Percentiles rank a stretch among this genome's conserved stretches.
These are phyloP conservation scores for Pterois miles DNA, from an alignment of 2,797 vertebrate genomes.

Conservation along the genomic window DNA sequence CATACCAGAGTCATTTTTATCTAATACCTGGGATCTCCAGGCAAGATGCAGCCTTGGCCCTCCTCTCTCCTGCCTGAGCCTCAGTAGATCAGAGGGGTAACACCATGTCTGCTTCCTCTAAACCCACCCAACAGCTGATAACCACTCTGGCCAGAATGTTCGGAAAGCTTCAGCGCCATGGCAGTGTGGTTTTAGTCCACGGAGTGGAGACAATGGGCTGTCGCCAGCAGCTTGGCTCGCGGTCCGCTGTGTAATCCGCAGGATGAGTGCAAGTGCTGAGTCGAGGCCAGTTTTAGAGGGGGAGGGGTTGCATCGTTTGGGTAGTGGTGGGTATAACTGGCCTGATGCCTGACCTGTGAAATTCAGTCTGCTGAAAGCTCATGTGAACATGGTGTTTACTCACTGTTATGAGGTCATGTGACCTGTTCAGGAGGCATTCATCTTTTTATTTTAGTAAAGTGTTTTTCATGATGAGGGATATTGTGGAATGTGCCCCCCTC, in stretches of 20 bases:
- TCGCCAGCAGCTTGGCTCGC: slow-evolving; percentile 56
- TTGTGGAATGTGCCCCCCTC: not conserved
- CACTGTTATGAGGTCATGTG: slow-evolving; percentile 41
- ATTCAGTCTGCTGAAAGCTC: slow-evolving; percentile 6
- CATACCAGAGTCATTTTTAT: slow-evolving; percentile 25
- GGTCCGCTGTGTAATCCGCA: slow-evolving; percentile 57
- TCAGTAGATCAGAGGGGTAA: slow-evolving; percentile 25
- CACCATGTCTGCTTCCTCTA: slow-evolving; percentile 26
- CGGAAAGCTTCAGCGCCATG: slow-evolving; percentile 42
- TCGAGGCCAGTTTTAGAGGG: slow-evolving; percentile 23
- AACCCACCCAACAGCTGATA: slow-evolving; percentile 64
- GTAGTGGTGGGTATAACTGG: slow-evolving; percentile 16
- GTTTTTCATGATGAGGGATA: not conserved
- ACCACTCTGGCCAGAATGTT: slow-evolving; percentile 63
- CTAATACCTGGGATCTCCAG: slow-evolving; percentile 24
- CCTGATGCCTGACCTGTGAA: slow-evolving; percentile 18
- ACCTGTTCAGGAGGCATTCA: not conserved
- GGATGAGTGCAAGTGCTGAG: slow-evolving; percentile 64
- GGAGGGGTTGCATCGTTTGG: not conserved
- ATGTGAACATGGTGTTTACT: slow-evolving; percentile 59
- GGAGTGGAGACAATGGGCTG: slow-evolving; percentile 62
- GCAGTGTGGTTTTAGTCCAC: slow-evolving; percentile 59
- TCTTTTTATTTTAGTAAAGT: slow-evolving; percentile 13
- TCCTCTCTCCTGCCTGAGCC: not conserved
- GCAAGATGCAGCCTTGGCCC: not conserved